These are phyloP conservation scores for Monoplex corrugatus DNA, from an alignment of 2,888 invertebrate genomes.

Conservation along the genomic window DNA sequence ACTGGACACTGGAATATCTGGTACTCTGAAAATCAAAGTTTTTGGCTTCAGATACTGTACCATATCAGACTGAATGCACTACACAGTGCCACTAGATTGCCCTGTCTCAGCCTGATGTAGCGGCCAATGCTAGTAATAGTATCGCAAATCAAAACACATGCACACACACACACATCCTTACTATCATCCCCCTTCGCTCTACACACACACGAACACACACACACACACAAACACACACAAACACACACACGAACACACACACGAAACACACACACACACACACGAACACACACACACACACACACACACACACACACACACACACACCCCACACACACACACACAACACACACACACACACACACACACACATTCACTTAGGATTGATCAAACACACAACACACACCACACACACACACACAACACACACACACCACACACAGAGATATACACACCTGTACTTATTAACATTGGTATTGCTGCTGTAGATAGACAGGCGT, in stretches of 20 bases:
- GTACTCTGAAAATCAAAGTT: conserved; percentile 84
- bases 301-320: background rate
- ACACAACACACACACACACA: background rate
- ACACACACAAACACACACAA: background rate
- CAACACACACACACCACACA: background rate
- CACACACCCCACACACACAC: background rate
- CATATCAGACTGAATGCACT: too few species aligned
- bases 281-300: background rate
- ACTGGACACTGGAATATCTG: conserved; percentile 92
- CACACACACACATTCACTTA: background rate
- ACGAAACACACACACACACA: background rate
- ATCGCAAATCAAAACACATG: too few species aligned
- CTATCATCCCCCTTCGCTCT: background rate
- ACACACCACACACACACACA: too few species aligned
- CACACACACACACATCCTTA: background rate
- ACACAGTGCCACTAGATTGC: too few species aligned
- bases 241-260: background rate
- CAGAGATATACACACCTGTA: conserved; percentile 79
- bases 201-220: background rate
- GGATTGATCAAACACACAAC: too few species aligned
- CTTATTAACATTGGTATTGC: conserved; percentile 83
- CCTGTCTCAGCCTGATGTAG: too few species aligned
- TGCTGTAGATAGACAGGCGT: conserved; percentile 93
- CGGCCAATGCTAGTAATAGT: too few species aligned
- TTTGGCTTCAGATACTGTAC: too few species aligned